phyloP scores from a whole-genome alignment of 2,888 invertebrate genomes.

The Drosophila cracens region DNA sequence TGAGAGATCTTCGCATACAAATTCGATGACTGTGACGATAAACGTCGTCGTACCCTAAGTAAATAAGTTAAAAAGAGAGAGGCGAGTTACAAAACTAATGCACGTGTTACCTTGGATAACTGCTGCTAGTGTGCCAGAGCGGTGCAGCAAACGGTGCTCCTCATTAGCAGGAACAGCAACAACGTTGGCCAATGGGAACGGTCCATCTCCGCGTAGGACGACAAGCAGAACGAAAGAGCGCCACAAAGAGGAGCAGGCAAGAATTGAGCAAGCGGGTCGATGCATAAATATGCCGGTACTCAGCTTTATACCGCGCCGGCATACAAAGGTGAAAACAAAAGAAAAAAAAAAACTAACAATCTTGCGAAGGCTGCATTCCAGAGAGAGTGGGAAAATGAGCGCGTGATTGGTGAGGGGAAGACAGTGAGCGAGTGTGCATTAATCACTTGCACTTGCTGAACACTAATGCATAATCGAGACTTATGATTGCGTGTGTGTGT shows the following conservation, averaged over 20 bases:
- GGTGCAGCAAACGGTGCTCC: slow-evolving; percentile 45
- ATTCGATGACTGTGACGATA: slow-evolving; percentile 10
- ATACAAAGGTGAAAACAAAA: slow-evolving; percentile 33
- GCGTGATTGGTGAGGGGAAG: background rate
- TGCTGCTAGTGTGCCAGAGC: slow-evolving; percentile 59
- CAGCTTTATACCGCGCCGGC: slow-evolving; percentile 33
- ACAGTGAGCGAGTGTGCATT: background rate
- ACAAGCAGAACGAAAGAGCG: slow-evolving; percentile 2
- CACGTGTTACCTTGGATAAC: slow-evolving; percentile 32
- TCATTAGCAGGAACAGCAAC: slow-evolving; percentile 17
- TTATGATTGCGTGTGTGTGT: background rate
- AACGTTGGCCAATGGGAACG: slow-evolving; percentile 2
- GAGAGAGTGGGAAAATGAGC: background rate
- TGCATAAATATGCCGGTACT: slow-evolving; percentile 46
- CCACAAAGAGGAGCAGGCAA: background rate
- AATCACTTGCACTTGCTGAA: background rate
- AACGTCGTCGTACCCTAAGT: background rate
- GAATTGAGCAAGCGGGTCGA: background rate
- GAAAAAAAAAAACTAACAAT: background rate
- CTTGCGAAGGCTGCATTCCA: background rate
- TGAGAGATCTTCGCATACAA: slow-evolving; percentile 1
- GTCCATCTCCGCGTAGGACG: background rate
- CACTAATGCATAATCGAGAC: background rate
- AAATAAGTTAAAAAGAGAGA: slow-evolving; percentile 13
- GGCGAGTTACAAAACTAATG: slow-evolving; percentile 19